These are phyloP conservation scores for Antitype chi DNA, from an alignment of 2,888 invertebrate species.

Conservation along the genomic window DNA sequence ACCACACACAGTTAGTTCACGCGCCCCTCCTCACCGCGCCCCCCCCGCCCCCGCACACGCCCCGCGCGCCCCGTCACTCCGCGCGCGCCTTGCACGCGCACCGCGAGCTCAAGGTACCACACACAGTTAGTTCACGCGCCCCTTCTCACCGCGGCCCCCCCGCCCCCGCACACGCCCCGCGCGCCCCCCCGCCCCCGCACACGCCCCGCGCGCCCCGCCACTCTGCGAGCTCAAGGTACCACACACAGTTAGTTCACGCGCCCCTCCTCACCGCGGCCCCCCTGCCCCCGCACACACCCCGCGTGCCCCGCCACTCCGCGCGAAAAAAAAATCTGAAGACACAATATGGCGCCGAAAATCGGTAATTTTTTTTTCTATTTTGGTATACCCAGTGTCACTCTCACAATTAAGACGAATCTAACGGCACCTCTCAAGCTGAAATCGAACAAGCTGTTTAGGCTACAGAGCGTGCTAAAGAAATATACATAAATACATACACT, in stretches of 20 bases:
- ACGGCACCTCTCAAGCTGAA: no score
- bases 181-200: constrained; percentile 22
- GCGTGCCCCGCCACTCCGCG: constrained; percentile 29
- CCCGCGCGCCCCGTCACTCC: constrained; percentile 42
- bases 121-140: not conserved
- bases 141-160: constrained; percentile 42
- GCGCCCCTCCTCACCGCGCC: constrained; percentile 28
- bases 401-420: no score
- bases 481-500: no score
- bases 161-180: constrained; percentile 56
- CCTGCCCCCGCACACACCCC: constrained; percentile 56
- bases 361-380: no score
- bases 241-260: no score
- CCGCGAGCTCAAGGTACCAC: constrained; percentile 39
- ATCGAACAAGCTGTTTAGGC: no score
- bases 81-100: constrained; percentile 79
- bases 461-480: no score
- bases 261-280: constrained; percentile 18
- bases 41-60: constrained; percentile 55
- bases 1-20: not conserved
- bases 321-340: no score
- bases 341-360: no score
- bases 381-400: no score
- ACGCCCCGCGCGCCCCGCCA: constrained; percentile 61
- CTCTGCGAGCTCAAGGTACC: constrained; percentile 76